Evolutionary conservation across 1,140 invertebrate species (phyloP).

Genomic region (Zaprionus davidi): DNA sequence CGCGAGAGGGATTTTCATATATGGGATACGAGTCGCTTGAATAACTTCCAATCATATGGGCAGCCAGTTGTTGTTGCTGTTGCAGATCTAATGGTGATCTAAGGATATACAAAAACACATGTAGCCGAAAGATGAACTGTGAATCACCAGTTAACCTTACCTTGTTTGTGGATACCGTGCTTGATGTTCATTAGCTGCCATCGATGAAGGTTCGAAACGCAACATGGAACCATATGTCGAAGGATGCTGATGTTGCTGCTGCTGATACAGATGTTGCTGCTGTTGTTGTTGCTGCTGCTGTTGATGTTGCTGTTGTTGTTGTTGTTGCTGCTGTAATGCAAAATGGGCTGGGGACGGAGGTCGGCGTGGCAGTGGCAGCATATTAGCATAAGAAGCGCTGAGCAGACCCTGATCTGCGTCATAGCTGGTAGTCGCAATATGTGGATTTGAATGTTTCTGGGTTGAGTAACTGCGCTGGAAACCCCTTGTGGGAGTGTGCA

Average conservation of each 20-base stretch:
- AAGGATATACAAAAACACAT: neutral
- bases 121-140: neutral
- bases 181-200: constrained; percentile 56
- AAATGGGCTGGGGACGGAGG: constrained; percentile 67
- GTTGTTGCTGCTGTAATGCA: constrained; percentile 57
- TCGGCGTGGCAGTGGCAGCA: constrained; percentile 61
- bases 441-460: constrained; percentile 72
- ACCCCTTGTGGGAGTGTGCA: constrained; percentile 42
- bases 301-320: constrained; percentile 49
- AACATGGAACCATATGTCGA: constrained; percentile 56
- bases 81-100: constrained; percentile 62
- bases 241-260: constrained; percentile 36
- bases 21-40: constrained; percentile 79
- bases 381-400: constrained; percentile 68
- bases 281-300: constrained; percentile 48
- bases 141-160: constrained; percentile 18
- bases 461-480: constrained; percentile 82
- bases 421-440: constrained; percentile 53
- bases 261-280: constrained; percentile 53
- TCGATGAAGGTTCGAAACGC: constrained; percentile 47
- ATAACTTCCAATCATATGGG: constrained; percentile 67
- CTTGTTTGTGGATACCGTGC: constrained; percentile 59
- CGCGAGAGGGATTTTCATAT: constrained; percentile 80
- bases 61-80: constrained; percentile 39
- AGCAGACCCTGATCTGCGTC: constrained; percentile 62